phyloP scores from a whole-genome alignment of 2,888 invertebrate genomes.

The Drosophila algonquin region DNA sequence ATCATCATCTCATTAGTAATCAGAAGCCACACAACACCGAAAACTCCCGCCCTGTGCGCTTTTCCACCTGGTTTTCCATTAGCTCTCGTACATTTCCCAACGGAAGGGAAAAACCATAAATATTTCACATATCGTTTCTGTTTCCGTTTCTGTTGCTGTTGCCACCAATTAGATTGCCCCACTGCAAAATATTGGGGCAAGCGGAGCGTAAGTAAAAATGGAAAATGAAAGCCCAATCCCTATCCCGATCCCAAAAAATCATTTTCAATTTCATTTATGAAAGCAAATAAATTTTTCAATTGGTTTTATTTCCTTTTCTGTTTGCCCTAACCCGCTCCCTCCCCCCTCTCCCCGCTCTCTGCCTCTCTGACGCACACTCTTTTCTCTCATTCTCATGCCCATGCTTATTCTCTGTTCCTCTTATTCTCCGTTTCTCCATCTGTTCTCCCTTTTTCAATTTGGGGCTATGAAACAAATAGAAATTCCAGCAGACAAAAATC shows the following conservation, averaged over 20 bases:
- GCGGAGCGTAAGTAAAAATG: conserved; percentile 22
- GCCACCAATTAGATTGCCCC: conserved; percentile 36
- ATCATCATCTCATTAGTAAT: not conserved
- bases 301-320: conserved; percentile 51
- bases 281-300: conserved; percentile 67
- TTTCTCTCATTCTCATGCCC: not conserved
- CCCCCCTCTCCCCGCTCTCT: not conserved
- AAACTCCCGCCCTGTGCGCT: not conserved
- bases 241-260: conserved; percentile 29
- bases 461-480: conserved; percentile 53
- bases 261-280: conserved; percentile 65
- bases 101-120: conserved; percentile 13
- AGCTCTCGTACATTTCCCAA: conserved; percentile 10
- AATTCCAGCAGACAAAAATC: conserved; percentile 53
- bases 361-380: not conserved
- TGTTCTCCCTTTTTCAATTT: conserved; percentile 54
- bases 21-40: not conserved
- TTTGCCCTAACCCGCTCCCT: conserved; percentile 13
- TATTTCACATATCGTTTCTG: conserved; percentile 33
- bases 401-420: not conserved
- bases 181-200: conserved; percentile 29
- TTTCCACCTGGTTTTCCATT: conserved; percentile 25
- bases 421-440: not conserved
- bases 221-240: conserved; percentile 11
- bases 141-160: not conserved